A percentile compares a stretch with the other conserved stretches of the same genome.
Evolutionary conservation across 2,113 vertebrate genomes (phyloP).

Genomic region (Fulmarus glacialis): DNA sequence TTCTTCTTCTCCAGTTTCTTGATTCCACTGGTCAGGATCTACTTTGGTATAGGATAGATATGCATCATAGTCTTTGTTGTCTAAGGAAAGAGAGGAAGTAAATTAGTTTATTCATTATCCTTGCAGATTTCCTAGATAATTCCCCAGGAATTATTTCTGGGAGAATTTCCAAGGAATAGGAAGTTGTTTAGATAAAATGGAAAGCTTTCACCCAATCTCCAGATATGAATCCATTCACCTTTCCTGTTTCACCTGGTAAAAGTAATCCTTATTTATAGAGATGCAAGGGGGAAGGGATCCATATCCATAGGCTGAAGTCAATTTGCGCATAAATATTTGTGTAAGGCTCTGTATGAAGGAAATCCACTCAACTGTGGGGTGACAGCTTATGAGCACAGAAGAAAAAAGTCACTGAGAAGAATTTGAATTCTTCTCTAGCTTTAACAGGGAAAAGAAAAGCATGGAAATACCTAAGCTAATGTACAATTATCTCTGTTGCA

Average conservation of each 20-base stretch:
- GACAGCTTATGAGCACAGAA: neutral
- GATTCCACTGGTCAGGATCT: slow-evolving; percentile 98
- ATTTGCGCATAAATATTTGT: neutral
- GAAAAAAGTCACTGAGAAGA: neutral
- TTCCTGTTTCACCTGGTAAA: neutral
- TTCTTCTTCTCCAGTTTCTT: slow-evolving; percentile 96
- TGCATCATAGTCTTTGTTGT: slow-evolving; percentile 98
- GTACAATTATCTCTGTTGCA: neutral
- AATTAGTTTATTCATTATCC: neutral
- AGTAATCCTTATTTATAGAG: neutral
- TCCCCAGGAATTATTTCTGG: neutral
- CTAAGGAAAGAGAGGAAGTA: slow-evolving; percentile 62
- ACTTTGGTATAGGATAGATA: slow-evolving; percentile 99
- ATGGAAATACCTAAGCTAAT: neutral
- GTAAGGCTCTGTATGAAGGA: neutral
- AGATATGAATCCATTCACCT: neutral
- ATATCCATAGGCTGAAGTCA: neutral
- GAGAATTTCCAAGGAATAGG: neutral
- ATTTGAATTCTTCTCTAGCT: neutral
- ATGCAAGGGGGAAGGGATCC: neutral
- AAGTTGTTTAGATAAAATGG: neutral
- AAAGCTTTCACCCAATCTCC: neutral
- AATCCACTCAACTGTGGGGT: neutral
- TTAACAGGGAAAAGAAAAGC: neutral
- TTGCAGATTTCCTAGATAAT: neutral